Evolutionary conservation across 2,888 invertebrate species (phyloP).

Genomic region (Orthosia incerta): DNA sequence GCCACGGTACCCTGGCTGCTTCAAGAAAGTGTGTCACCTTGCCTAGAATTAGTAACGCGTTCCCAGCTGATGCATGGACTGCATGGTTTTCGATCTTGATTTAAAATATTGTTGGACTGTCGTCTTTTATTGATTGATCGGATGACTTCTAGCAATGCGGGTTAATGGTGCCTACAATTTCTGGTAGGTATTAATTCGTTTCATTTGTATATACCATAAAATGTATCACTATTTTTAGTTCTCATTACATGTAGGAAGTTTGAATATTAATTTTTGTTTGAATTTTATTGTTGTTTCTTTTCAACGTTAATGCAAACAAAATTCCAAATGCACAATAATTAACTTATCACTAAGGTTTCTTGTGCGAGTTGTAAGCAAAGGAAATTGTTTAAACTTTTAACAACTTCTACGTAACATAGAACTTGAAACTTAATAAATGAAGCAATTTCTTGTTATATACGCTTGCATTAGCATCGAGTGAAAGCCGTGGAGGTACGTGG

Average conservation of each 20-base stretch:
- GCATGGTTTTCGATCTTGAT: slow-evolving; percentile 74
- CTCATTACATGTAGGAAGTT: too few relatives aligned
- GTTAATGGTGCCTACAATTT: slow-evolving; percentile 4
- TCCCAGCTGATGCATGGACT: slow-evolving; percentile 78
- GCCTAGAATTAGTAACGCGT: slow-evolving; percentile 86
- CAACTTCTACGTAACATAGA: slow-evolving; percentile 4
- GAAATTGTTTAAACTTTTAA: slow-evolving; percentile 10
- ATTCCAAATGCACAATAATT: background rate
- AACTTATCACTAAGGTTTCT: background rate
- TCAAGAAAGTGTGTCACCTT: slow-evolving; percentile 88
- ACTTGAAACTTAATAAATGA: slow-evolving; percentile 51
- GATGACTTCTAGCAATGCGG: slow-evolving; percentile 40
- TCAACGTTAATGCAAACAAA: background rate
- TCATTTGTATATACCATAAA: background rate
- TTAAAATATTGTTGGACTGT: slow-evolving; percentile 60
- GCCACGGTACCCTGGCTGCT: slow-evolving; percentile 77
- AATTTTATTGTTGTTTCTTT: background rate
- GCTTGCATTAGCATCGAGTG: slow-evolving; percentile 61
- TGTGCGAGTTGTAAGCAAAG: slow-evolving; percentile 13
- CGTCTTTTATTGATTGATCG: slow-evolving; percentile 73
- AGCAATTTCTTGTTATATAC: slow-evolving; percentile 67
- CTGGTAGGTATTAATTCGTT: slow-evolving; percentile 5
- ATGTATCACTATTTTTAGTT: too few relatives aligned
- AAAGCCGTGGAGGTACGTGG: slow-evolving; percentile 67
- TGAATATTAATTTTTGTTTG: background rate